These are phyloP conservation scores for Trichonephila inaurata DNA, from an alignment of 1,140 invertebrate genomes.

Conservation along the genomic window DNA sequence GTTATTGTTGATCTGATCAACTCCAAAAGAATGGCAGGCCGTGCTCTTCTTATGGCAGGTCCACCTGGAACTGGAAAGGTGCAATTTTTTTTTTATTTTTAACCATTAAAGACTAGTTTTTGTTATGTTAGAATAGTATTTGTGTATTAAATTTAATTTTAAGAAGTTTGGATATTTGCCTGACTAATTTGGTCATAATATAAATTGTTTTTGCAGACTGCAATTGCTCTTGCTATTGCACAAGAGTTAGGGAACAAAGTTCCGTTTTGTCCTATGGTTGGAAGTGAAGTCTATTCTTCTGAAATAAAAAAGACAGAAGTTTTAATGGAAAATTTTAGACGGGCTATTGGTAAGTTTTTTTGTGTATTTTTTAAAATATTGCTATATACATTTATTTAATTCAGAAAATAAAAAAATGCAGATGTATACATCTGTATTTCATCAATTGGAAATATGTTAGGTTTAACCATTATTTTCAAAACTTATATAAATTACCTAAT, in stretches of 20 bases:
- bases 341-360: constrained; percentile 90
- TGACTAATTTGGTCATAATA: neutral
- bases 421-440: too few species aligned
- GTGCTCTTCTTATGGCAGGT: constrained; percentile 96
- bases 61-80: constrained; percentile 98
- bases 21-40: constrained; percentile 98
- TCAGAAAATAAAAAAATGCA: too few species aligned
- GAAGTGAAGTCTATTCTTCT: constrained; percentile 98
- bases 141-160: too few species aligned
- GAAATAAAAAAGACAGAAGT: constrained; percentile 99
- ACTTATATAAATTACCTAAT: too few species aligned
- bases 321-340: constrained; percentile 99
- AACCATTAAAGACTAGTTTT: neutral
- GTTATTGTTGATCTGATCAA: constrained; percentile 98
- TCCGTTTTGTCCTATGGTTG: constrained; percentile 99
- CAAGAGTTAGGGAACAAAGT: constrained; percentile 99
- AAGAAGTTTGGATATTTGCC: neutral
- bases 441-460: too few species aligned
- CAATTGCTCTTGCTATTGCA: constrained; percentile 97
- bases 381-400: too few species aligned
- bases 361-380: neutral
- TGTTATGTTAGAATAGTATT: neutral
- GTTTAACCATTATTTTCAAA: too few species aligned
- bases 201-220: constrained; percentile 85
- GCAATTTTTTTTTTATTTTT: constrained; percentile 36